Conservation (phyloP, 2,888 invertebrate genomes). For the Agonum fuliginosum region DNA sequence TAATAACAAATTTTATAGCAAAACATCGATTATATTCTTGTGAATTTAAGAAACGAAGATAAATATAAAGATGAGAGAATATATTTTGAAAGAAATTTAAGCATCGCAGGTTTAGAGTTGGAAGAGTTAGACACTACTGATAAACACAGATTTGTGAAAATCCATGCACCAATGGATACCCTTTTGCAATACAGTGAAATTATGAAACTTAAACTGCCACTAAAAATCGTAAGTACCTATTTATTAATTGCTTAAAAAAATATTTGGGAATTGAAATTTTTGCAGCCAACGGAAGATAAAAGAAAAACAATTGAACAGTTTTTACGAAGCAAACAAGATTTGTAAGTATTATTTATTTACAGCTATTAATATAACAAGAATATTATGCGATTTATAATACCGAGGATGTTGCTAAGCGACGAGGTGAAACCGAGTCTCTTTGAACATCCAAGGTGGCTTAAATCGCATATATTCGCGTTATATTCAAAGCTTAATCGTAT, state of each 20-base stretch:
- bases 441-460: too few species aligned
- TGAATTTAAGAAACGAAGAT: constrained; percentile 59
- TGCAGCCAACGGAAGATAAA: constrained; percentile 62
- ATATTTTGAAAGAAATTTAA: constrained; percentile 76
- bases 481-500: too few species aligned
- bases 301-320: constrained; percentile 75
- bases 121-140: constrained; percentile 75
- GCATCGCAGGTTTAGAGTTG: constrained; percentile 75
- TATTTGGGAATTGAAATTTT: too few species aligned
- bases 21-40: constrained; percentile 23
- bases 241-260: neutral
- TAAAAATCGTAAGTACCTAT: constrained; percentile 75
- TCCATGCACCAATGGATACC: constrained; percentile 80
- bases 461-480: too few species aligned
- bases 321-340: constrained; percentile 78
- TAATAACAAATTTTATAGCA: constrained; percentile 1
- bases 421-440: too few species aligned
- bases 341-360: constrained; percentile 73
- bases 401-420: too few species aligned
- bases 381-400: too few species aligned
- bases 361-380: neutral
- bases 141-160: constrained; percentile 78
- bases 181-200: constrained; percentile 81
- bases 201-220: constrained; percentile 79
- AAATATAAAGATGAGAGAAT: constrained; percentile 70